Percentiles rank a stretch among this genome's conserved stretches.
Evolutionary conservation across 2,797 vertebrate genomes (phyloP).

Genomic region (Melopsittacus undulatus): DNA sequence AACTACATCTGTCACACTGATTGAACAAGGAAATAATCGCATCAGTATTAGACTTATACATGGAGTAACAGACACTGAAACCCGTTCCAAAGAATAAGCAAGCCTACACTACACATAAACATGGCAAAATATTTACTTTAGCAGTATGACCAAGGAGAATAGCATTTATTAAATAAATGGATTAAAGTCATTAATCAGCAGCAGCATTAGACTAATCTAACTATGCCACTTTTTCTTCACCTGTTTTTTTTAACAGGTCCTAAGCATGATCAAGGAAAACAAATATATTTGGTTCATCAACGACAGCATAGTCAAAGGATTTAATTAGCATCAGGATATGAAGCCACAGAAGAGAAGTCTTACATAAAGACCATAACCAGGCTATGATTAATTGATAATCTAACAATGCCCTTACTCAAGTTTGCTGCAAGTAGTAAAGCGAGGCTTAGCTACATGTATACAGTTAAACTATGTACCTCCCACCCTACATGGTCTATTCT

Average conservation of each 20-base stretch:
- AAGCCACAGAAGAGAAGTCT: not conserved
- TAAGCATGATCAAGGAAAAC: not conserved
- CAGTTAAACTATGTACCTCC: not conserved
- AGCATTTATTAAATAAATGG: constrained; percentile 27
- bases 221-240: not conserved
- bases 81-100: not conserved
- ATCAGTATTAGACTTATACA: not conserved
- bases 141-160: not conserved
- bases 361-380: not conserved
- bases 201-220: not conserved
- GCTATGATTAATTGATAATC: not conserved
- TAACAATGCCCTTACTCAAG: not conserved
- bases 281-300: not conserved
- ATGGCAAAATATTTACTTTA: constrained; percentile 14
- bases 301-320: not conserved
- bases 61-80: not conserved
- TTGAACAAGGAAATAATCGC: not conserved
- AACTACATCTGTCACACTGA: not conserved
- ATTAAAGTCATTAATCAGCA: constrained; percentile 30
- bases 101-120: not conserved
- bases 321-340: not conserved
- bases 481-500: not conserved
- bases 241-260: not conserved
- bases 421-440: not conserved
- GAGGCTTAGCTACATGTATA: not conserved